These are phyloP conservation scores for Sebastes taczanowskii DNA, from an alignment of 2,797 vertebrate genomes.

Conservation along the genomic window DNA sequence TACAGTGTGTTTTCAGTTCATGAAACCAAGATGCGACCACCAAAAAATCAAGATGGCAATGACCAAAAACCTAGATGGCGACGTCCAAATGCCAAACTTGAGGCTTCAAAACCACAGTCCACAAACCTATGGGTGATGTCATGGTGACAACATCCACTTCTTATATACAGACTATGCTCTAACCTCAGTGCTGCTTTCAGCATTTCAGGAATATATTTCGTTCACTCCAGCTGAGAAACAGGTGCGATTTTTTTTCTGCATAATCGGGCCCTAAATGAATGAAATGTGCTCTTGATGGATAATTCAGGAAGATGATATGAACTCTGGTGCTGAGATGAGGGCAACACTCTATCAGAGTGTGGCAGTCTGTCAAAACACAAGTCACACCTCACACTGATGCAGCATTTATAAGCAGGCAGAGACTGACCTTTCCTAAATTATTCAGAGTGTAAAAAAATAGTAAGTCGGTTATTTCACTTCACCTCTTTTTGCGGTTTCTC, in stretches of 20 bases:
- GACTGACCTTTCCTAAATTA: conserved; percentile 24
- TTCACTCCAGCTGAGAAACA: not conserved
- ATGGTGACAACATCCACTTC: not conserved
- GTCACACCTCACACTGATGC: conserved; percentile 41
- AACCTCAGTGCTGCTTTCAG: not conserved
- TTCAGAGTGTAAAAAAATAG: conserved; percentile 1
- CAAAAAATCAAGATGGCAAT: too few species aligned
- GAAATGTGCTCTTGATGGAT: conserved; percentile 26
- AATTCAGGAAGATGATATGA: conserved; percentile 44
- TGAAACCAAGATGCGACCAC: not conserved
- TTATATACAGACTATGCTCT: not conserved
- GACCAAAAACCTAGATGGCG: not conserved
- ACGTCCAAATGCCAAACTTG: not conserved
- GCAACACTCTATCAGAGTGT: conserved; percentile 30
- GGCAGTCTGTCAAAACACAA: conserved; percentile 63
- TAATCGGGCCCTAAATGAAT: conserved; percentile 30
- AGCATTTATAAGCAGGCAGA: conserved; percentile 34
- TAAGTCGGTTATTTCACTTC: not conserved
- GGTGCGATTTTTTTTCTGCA: not conserved
- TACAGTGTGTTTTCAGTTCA: too few species aligned
- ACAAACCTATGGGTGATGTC: not conserved
- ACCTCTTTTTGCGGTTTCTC: not conserved
- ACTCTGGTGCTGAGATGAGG: conserved; percentile 23
- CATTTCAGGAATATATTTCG: conserved; percentile 2
- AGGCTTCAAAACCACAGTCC: too few species aligned